Evolutionary conservation across 2,797 vertebrate genomes (phyloP).

Genomic region (Pangasius djambal): DNA sequence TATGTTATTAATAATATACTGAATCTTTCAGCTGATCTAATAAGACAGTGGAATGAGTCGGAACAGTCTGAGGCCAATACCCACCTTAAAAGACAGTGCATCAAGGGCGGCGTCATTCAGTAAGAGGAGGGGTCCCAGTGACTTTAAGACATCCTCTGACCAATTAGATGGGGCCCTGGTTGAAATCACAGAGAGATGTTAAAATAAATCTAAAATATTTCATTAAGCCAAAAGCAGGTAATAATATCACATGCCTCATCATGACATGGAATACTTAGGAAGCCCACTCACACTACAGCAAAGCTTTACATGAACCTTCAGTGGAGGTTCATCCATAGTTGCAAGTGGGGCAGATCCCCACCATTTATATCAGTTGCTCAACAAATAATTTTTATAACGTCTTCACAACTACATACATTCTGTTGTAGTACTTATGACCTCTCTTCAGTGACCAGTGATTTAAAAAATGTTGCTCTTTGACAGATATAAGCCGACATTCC

Average conservation of each 20-base stretch:
- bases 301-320: not conserved
- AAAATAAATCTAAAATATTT: not conserved
- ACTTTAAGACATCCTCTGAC: conserved; percentile 64
- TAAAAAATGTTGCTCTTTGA: not conserved
- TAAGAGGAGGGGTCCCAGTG: conserved; percentile 65
- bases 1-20: not conserved
- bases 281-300: not conserved
- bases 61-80: not conserved
- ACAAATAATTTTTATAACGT: not conserved
- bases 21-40: not conserved
- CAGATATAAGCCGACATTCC: not conserved
- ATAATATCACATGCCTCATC: not conserved
- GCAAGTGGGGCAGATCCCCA: not conserved
- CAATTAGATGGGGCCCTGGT: conserved; percentile 68
- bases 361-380: not conserved
- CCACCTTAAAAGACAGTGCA: conserved; percentile 61
- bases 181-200: conserved; percentile 14
- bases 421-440: too few relatives aligned
- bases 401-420: not conserved
- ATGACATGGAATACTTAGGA: not conserved
- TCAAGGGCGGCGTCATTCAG: conserved; percentile 57
- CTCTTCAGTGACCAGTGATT: not conserved
- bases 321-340: not conserved
- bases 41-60: not conserved
- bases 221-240: not conserved